These are phyloP conservation scores for Cephalopachus bancanus DNA, from an alignment of 2,797 vertebrate genomes.

Conservation along the genomic window DNA sequence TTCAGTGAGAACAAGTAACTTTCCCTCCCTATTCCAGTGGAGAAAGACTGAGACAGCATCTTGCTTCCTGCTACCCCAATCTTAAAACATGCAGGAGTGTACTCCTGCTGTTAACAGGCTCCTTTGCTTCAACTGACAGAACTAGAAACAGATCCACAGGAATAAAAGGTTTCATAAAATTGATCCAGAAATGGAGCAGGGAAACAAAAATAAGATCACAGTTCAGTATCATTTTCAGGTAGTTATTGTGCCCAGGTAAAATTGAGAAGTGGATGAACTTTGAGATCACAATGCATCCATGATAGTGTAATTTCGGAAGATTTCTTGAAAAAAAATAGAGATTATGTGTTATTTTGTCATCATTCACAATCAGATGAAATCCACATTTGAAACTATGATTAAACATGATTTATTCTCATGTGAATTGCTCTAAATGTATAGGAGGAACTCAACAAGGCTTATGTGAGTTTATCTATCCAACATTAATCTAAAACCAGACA, in stretches of 20 bases:
- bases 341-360: neutral
- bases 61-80: neutral
- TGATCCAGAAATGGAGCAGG: neutral
- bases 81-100: neutral
- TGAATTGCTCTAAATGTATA: neutral
- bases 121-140: neutral
- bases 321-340: neutral
- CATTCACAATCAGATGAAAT: neutral
- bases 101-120: neutral
- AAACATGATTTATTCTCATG: neutral
- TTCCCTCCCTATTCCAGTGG: neutral
- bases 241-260: neutral
- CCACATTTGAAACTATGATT: neutral
- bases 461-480: neutral
- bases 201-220: neutral
- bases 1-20: fast-evolving
- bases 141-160: neutral
- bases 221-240: neutral
- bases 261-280: neutral
- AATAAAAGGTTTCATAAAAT: neutral
- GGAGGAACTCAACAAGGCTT: neutral
- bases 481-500: neutral
- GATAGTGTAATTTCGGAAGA: neutral
- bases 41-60: neutral
- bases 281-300: neutral